phyloP scores from a whole-genome alignment of 2,113 vertebrate species.

The Dryoscopus gambensis region DNA sequence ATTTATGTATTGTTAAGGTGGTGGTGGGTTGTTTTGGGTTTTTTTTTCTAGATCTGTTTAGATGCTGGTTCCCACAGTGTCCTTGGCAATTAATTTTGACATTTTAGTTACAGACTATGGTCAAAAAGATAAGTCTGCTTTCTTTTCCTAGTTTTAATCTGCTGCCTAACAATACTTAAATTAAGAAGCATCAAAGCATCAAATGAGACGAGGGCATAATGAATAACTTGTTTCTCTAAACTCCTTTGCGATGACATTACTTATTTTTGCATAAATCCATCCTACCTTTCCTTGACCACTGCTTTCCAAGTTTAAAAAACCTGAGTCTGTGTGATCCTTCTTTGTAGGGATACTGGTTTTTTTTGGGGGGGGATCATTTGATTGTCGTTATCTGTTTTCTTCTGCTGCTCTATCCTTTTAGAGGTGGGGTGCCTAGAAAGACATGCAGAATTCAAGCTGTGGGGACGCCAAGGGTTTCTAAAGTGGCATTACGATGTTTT shows the following conservation, averaged over 20 bases:
- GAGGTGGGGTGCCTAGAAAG: not conserved
- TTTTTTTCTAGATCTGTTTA: not conserved
- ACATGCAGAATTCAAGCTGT: not conserved
- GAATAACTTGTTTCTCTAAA: not conserved
- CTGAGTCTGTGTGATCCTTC: not conserved
- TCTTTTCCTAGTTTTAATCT: not conserved
- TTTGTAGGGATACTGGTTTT: not conserved
- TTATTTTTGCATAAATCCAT: not conserved
- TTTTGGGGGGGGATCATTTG: not conserved
- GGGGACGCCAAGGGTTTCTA: not conserved
- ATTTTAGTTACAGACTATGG: not conserved
- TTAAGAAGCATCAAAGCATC: not conserved
- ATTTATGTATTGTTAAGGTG: not conserved
- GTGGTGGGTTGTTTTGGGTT: rapidly evolving
- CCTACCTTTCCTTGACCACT: not conserved
- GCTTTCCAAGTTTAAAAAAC: not conserved
- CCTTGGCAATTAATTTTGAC: not conserved
- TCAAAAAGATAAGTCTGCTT: not conserved
- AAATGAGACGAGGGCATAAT: not conserved
- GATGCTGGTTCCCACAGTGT: not conserved
- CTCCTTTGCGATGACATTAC: not conserved
- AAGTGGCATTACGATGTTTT: not conserved
- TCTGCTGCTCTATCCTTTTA: not conserved
- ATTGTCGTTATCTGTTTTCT: not conserved
- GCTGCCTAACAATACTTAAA: not conserved